Conservation (phyloP, 2,888 invertebrate genomes). For the Tridacna gigas region DNA sequence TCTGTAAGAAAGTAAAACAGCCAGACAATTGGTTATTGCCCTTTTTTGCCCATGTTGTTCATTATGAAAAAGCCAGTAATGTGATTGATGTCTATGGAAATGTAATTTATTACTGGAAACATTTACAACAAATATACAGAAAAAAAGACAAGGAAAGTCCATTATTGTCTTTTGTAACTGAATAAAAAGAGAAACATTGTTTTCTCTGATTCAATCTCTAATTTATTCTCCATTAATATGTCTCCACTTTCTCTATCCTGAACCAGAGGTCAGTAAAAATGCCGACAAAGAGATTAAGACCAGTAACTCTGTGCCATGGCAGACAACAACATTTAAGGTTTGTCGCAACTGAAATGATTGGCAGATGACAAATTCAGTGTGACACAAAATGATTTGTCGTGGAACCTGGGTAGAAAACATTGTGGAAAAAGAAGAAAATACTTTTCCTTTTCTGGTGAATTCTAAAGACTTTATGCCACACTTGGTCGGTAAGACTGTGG, state of each 20-base stretch:
- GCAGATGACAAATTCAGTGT: background rate
- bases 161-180: constrained; percentile 6
- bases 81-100: constrained; percentile 10
- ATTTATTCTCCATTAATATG: background rate
- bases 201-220: background rate
- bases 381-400: background rate
- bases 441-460: no score
- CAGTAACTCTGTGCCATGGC: background rate
- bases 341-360: background rate
- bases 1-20: no score
- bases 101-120: constrained; percentile 12
- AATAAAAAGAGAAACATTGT: constrained; percentile 7
- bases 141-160: constrained; percentile 17
- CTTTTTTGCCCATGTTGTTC: background rate
- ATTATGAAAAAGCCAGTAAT: background rate
- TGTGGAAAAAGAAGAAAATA: background rate
- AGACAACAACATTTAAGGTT: background rate
- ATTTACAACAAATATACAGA: background rate
- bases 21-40: no score
- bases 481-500: no score
- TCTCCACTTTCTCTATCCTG: background rate
- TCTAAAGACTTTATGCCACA: no score
- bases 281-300: background rate
- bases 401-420: background rate
- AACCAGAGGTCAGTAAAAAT: background rate